Conservation (phyloP, 2,888 invertebrate genomes). For the Mesochorus sp. region DNA sequence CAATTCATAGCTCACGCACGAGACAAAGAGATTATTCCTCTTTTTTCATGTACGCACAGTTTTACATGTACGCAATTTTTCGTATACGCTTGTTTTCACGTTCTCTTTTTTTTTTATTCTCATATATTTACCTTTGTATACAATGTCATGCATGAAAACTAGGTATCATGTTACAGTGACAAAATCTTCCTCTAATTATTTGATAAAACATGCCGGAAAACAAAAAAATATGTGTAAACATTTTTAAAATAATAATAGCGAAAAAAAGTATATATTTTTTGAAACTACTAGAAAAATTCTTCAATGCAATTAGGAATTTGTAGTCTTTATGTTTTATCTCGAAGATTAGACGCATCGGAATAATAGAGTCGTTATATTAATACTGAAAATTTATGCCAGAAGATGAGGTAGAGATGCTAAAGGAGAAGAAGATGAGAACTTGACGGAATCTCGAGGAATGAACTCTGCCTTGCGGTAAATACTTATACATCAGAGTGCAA, state of each 20-base stretch:
- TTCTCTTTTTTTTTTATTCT: constrained; percentile 2
- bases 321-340: constrained; percentile 6
- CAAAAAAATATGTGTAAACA: too few relatives aligned
- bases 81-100: neutral
- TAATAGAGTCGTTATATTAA: constrained; percentile 52
- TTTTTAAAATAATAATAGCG: too few relatives aligned
- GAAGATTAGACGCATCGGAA: constrained; percentile 26
- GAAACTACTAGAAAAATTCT: too few relatives aligned
- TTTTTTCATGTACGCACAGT: too few relatives aligned
- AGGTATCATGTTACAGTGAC: too few relatives aligned
- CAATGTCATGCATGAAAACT: too few relatives aligned
- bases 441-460: constrained; percentile 31
- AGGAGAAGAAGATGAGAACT: constrained; percentile 19
- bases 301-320: too few relatives aligned
- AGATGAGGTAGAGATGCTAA: constrained; percentile 14
- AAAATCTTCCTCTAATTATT: too few relatives aligned
- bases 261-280: too few relatives aligned
- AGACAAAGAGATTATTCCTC: neutral
- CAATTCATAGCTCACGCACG: neutral
- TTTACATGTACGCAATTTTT: constrained; percentile 46
- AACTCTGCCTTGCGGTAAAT: constrained; percentile 51
- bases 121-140: too few relatives aligned
- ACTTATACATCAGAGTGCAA: constrained; percentile 36
- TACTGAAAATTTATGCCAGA: constrained; percentile 32
- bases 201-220: too few relatives aligned